phyloP scores from a whole-genome alignment of 2,113 vertebrate genomes.

The Ornithorhynchus anatinus region DNA sequence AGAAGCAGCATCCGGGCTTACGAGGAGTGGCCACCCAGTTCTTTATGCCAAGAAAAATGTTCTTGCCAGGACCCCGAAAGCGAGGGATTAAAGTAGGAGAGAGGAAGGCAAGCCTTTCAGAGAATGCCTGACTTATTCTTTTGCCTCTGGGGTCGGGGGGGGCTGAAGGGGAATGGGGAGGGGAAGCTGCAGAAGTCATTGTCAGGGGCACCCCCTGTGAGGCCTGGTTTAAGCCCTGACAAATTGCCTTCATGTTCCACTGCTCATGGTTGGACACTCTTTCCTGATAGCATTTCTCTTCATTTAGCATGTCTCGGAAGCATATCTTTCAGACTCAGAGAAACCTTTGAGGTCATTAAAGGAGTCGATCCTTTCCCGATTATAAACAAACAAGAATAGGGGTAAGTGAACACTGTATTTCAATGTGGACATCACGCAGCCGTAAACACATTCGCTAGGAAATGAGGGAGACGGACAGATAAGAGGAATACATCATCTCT shows the following conservation, averaged over 20 bases:
- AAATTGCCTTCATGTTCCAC: neutral
- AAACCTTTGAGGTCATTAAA: rapidly evolving
- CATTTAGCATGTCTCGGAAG: neutral
- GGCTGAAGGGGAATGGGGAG: too few species aligned
- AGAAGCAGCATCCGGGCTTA: neutral
- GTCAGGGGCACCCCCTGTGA: neutral
- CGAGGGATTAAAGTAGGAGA: neutral
- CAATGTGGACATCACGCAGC: neutral
- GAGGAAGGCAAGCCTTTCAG: neutral
- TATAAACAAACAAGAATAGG: neutral
- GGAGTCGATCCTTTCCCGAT: neutral
- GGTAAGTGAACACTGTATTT: neutral
- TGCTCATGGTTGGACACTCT: neutral
- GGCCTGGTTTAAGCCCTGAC: neutral
- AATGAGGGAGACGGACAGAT: neutral
- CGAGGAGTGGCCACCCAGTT: neutral
- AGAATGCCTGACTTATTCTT: too few species aligned
- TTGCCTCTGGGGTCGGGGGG: neutral
- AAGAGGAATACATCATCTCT: neutral
- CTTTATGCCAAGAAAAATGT: neutral
- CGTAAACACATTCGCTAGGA: neutral
- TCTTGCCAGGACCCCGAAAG: neutral
- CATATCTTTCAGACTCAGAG: rapidly evolving
- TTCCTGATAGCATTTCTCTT: neutral
- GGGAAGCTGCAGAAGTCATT: neutral